Percentiles rank a stretch among this genome's conserved stretches.
Conservation (phyloP, 1,140 invertebrate species). For the Meloidogyne floridensis region DNA sequence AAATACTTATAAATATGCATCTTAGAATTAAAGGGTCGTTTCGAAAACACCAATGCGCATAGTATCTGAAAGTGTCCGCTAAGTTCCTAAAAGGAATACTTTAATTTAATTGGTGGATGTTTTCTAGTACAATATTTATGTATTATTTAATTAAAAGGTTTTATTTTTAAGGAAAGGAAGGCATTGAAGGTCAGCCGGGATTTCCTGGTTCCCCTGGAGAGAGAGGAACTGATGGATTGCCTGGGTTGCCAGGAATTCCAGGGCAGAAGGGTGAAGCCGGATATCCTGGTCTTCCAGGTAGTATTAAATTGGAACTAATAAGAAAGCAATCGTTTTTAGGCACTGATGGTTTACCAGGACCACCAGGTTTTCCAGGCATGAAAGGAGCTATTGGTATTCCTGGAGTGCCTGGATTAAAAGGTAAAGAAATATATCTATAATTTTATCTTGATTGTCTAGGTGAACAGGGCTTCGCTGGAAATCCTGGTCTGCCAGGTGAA, state of each 20-base stretch:
- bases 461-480: slow-evolving; percentile 12
- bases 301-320: not conserved
- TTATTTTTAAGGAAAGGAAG: slow-evolving; percentile 33
- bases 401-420: slow-evolving; percentile 39
- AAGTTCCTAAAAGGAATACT: no score
- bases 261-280: slow-evolving; percentile 57
- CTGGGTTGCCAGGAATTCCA: slow-evolving; percentile 36
- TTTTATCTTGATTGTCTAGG: slow-evolving; percentile 17
- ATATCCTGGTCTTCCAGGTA: slow-evolving; percentile 33
- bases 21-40: no score
- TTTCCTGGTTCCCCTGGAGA: slow-evolving; percentile 35
- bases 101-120: not conserved
- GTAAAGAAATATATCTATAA: slow-evolving; percentile 16
- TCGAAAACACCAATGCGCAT: no score
- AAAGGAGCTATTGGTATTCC: slow-evolving; percentile 7
- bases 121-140: not conserved
- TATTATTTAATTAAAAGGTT: not conserved
- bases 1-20: not conserved
- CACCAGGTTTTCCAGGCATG: slow-evolving; percentile 1
- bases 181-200: slow-evolving; percentile 39
- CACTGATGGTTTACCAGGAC: slow-evolving; percentile 18
- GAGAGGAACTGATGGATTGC: slow-evolving; percentile 36
- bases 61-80: no score
- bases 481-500: not conserved
- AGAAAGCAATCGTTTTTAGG: not conserved